Evolutionary conservation across 2,797 vertebrate genomes (phyloP).

Genomic region (Echiichthys vipera): DNA sequence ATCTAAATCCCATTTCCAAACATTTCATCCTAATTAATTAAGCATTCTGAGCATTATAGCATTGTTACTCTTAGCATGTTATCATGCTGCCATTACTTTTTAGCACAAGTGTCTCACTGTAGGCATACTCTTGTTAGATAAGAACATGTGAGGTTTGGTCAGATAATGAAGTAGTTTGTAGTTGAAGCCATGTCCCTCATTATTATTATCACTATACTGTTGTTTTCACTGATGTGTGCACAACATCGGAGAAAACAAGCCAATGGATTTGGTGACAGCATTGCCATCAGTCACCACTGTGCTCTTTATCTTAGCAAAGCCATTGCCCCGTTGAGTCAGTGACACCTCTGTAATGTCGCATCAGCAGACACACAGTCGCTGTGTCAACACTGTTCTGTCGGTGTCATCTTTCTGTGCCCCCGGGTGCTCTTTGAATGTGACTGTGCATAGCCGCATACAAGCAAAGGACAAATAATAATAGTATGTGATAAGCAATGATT

Average conservation of each 20-base stretch:
- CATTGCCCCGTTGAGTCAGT: conserved; percentile 63
- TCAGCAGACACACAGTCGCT: conserved; percentile 71
- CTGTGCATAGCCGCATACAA: conserved; percentile 40
- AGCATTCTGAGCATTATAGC: neutral
- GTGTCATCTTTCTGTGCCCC: conserved; percentile 71
- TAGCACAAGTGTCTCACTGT: neutral
- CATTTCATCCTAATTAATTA: neutral
- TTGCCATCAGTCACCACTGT: conserved; percentile 50
- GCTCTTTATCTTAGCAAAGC: conserved; percentile 75
- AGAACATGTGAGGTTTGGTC: neutral
- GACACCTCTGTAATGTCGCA: conserved; percentile 72
- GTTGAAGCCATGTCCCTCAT: neutral
- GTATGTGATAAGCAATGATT: conserved; percentile 58
- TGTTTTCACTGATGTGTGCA: conserved; percentile 2
- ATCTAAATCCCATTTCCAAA: neutral
- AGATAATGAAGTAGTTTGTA: neutral
- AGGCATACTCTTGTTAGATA: neutral
- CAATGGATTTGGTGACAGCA: conserved; percentile 12
- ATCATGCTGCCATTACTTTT: neutral
- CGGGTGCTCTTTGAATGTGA: conserved; percentile 47
- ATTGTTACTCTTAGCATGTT: neutral
- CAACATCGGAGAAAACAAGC: conserved; percentile 16
- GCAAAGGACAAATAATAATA: conserved; percentile 66
- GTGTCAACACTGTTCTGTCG: conserved; percentile 75
- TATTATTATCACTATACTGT: neutral